Percentiles rank a stretch among this genome's conserved stretches.
phyloP scores from a whole-genome alignment of 92 coral and sea anemone species.

The Montipora capitata region DNA sequence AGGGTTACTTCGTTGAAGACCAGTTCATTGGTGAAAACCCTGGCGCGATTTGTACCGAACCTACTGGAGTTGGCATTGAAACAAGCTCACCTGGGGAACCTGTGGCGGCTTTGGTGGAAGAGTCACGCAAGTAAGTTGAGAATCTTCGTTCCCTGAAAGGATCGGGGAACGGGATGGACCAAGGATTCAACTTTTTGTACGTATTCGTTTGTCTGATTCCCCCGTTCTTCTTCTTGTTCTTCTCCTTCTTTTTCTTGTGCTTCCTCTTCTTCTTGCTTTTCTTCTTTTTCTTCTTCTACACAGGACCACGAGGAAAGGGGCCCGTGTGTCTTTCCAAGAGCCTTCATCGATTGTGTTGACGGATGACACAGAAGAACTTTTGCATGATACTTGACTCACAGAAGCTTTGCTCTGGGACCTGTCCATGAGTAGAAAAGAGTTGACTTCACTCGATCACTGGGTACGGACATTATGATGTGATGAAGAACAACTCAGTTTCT shows the following conservation, averaged over 20 bases:
- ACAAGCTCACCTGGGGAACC: neutral
- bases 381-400: constrained; percentile 20
- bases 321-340: neutral
- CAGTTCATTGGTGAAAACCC: constrained; percentile 33
- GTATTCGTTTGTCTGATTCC: too few species aligned
- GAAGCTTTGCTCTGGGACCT: neutral
- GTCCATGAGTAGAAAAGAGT: too few species aligned
- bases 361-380: constrained; percentile 15
- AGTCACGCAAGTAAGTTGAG: constrained; percentile 19
- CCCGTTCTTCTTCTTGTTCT: too few species aligned
- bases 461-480: too few species aligned
- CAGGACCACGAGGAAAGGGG: neutral
- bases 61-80: neutral
- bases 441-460: too few species aligned
- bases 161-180: too few species aligned
- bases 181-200: too few species aligned
- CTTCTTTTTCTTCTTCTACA: neutral
- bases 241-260: too few species aligned
- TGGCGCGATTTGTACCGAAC: neutral
- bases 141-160: neutral
- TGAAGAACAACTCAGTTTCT: too few species aligned
- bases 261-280: too few species aligned
- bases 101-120: neutral
- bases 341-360: neutral
- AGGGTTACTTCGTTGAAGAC: constrained; percentile 70